Percentiles rank a stretch among this genome's conserved stretches.
Conservation (phyloP, 2,113 vertebrate species). For the Sebastes schlegelii region DNA sequence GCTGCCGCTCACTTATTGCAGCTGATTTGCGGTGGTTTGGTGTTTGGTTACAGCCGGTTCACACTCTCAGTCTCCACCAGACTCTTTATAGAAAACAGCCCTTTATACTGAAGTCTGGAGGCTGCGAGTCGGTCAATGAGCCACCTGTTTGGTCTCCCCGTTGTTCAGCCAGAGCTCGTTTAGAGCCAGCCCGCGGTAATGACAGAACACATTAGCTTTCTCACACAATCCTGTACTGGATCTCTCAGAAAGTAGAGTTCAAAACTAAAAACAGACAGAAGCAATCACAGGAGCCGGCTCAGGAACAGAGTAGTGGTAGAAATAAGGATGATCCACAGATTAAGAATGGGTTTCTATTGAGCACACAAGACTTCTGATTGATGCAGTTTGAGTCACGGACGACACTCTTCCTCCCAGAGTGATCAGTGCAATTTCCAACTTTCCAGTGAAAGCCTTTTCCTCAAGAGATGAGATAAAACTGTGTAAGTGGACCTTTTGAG, state of each 20-base stretch:
- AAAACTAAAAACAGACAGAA: conserved; percentile 5
- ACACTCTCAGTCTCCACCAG: background rate
- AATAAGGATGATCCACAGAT: background rate
- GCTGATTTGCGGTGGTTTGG: conserved; percentile 66
- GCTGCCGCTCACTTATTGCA: conserved; percentile 42
- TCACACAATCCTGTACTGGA: conserved; percentile 1
- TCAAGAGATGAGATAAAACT: background rate
- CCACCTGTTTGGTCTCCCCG: conserved; percentile 40
- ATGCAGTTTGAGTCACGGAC: background rate
- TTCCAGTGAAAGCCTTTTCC: too few relatives aligned
- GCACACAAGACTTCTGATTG: background rate
- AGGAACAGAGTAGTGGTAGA: background rate
- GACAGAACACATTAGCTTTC: conserved; percentile 37
- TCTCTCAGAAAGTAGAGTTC: background rate
- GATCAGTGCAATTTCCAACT: too few relatives aligned
- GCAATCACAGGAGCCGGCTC: background rate
- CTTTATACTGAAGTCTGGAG: conserved; percentile 4
- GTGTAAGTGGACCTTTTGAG: background rate
- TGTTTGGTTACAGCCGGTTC: conserved; percentile 38
- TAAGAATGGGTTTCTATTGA: background rate
- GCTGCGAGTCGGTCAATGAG: conserved; percentile 25
- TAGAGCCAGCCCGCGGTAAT: conserved; percentile 20
- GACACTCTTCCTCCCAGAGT: background rate
- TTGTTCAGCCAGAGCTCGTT: conserved; percentile 56
- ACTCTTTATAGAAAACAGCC: background rate